phyloP scores from a whole-genome alignment of 2,888 invertebrate species.

The Lysandra bellargus region DNA sequence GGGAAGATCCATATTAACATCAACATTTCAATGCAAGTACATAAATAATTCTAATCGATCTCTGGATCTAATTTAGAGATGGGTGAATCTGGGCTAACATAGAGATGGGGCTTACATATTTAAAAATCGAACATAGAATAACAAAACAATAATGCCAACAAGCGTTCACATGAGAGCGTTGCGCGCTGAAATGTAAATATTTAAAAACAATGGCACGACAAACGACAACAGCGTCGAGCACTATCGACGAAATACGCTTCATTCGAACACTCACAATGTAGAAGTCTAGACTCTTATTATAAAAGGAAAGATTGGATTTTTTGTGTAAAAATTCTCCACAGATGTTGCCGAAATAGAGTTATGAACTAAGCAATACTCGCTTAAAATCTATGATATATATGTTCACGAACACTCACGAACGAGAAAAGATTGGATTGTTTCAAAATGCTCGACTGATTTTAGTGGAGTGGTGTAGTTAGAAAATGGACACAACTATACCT shows the following conservation, averaged over 20 bases:
- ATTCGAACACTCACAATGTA: constrained; percentile 11
- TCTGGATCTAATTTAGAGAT: too few relatives aligned
- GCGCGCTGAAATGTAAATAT: constrained; percentile 30
- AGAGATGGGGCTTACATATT: not conserved
- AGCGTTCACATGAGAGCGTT: constrained; percentile 7
- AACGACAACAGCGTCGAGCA: constrained; percentile 19
- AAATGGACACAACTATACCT: too few relatives aligned
- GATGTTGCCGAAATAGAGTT: too few relatives aligned
- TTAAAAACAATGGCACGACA: constrained; percentile 27
- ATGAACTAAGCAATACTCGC: too few relatives aligned
- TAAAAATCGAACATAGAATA: not conserved
- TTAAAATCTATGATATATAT: too few relatives aligned
- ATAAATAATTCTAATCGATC: too few relatives aligned
- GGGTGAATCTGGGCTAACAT: not conserved
- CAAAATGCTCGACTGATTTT: too few relatives aligned
- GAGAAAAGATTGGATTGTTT: too few relatives aligned
- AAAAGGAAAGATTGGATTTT: not conserved
- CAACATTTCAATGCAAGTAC: too few relatives aligned
- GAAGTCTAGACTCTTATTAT: not conserved
- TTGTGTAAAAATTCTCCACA: not conserved
- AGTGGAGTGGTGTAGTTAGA: too few relatives aligned
- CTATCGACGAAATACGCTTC: constrained; percentile 26
- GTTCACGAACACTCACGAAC: too few relatives aligned
- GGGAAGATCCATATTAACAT: too few relatives aligned
- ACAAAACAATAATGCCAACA: constrained; percentile 19